Conservation (phyloP, 2,113 vertebrate genomes). For the Hemiprocne comata region DNA sequence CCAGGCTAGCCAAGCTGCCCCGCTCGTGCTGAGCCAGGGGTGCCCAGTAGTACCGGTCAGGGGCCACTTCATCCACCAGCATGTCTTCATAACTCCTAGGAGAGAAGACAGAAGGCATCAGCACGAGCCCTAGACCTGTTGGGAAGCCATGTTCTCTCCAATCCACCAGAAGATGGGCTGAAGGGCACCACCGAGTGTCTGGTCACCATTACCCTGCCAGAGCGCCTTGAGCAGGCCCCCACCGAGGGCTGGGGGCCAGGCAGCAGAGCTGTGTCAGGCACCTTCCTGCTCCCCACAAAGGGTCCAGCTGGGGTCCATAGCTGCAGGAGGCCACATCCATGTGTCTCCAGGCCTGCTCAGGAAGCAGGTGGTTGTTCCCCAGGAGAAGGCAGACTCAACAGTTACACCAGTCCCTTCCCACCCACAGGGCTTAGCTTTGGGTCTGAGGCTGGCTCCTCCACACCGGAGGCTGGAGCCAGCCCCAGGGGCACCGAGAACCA, state of each 20-base stretch:
- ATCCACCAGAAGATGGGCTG: background rate
- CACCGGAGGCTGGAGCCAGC: fast-evolving
- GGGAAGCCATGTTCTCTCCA: background rate
- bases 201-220: background rate
- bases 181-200: fast-evolving
- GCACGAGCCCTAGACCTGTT: fast-evolving
- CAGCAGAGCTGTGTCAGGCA: background rate
- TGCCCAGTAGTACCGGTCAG: conserved; percentile 90
- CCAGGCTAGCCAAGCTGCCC: conserved; percentile 92
- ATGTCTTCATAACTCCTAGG: conserved; percentile 90
- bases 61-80: conserved; percentile 87
- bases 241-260: too few relatives aligned
- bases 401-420: background rate
- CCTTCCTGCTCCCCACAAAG: background rate
- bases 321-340: fast-evolving
- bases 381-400: background rate
- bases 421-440: background rate
- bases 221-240: fast-evolving
- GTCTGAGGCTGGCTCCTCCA: too few relatives aligned
- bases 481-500: background rate
- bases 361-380: fast-evolving
- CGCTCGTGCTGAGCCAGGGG: conserved; percentile 90
- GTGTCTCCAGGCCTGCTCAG: background rate
- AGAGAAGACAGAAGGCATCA: background rate
- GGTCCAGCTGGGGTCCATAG: fast-evolving